These are phyloP conservation scores for Probaryconus sp. DNA, from an alignment of 1,140 invertebrate genomes.

Conservation along the genomic window DNA sequence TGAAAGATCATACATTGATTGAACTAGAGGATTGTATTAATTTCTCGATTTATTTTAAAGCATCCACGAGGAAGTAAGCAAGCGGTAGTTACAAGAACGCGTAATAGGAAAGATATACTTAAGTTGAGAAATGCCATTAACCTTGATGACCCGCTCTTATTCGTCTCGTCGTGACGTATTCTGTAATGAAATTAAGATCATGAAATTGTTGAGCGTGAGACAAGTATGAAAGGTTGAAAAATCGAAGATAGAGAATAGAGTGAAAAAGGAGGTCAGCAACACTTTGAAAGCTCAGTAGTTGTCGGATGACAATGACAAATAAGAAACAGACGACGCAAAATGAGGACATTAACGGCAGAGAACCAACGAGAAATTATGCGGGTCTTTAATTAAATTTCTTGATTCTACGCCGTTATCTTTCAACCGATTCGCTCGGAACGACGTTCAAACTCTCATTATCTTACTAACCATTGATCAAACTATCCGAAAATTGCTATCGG, in stretches of 20 bases:
- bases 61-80: slow-evolving; percentile 5
- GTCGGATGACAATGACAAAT: slow-evolving; percentile 61
- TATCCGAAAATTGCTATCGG: slow-evolving; percentile 59
- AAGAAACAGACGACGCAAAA: slow-evolving; percentile 59
- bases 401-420: slow-evolving; percentile 64
- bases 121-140: slow-evolving; percentile 48
- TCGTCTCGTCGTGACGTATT: slow-evolving; percentile 49
- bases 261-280: slow-evolving; percentile 31
- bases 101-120: slow-evolving; percentile 7
- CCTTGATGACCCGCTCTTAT: slow-evolving; percentile 48
- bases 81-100: slow-evolving; percentile 10
- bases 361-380: slow-evolving; percentile 64
- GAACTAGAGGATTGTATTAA: slow-evolving; percentile 27
- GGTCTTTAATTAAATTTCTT: slow-evolving; percentile 70
- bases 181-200: slow-evolving; percentile 60
- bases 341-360: slow-evolving; percentile 61
- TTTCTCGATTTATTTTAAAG: slow-evolving; percentile 14
- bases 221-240: slow-evolving; percentile 34
- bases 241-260: slow-evolving; percentile 10
- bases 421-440: slow-evolving; percentile 53
- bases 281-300: slow-evolving; percentile 53
- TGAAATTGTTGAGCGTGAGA: slow-evolving; percentile 21
- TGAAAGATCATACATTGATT: too few species aligned
- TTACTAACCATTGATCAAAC: slow-evolving; percentile 61
- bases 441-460: slow-evolving; percentile 67